Evolutionary conservation across 2,113 vertebrate species (phyloP).

Genomic region (Columbina picui): DNA sequence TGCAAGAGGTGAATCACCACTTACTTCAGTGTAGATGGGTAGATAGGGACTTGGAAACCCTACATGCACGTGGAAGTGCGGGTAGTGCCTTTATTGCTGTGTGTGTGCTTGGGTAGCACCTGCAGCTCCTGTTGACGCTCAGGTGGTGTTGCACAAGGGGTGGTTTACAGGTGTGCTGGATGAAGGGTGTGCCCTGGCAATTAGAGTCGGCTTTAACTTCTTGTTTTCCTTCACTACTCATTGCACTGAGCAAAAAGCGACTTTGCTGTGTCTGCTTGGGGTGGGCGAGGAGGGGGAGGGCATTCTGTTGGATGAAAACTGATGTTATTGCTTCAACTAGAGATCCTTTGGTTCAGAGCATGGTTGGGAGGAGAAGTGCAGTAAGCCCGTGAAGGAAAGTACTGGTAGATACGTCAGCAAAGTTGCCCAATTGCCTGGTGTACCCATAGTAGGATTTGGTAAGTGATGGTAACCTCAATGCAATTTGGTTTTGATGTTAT

Average conservation of each 20-base stretch:
- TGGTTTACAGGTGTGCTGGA: background rate
- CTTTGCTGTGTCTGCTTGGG: background rate
- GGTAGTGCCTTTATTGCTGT: background rate
- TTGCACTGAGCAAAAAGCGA: background rate
- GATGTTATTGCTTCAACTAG: background rate
- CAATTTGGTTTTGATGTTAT: background rate
- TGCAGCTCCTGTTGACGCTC: background rate
- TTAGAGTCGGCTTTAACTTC: background rate
- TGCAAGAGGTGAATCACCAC: constrained; percentile 9
- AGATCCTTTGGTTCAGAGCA: background rate
- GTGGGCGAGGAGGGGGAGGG: background rate
- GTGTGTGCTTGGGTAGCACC: background rate
- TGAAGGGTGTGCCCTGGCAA: background rate
- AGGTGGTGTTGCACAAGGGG: background rate
- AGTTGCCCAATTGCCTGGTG: background rate
- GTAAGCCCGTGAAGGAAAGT: background rate
- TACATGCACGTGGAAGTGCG: background rate
- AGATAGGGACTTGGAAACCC: background rate
- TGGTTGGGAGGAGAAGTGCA: background rate
- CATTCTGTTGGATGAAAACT: background rate
- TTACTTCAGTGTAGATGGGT: background rate
- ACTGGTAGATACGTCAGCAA: background rate
- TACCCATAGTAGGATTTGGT: background rate
- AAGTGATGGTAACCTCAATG: background rate
- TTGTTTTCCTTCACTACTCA: background rate